Percentiles rank a stretch among this genome's conserved stretches.
These are phyloP conservation scores for Macaria notata DNA, from an alignment of 2,888 invertebrate species.

Conservation along the genomic window DNA sequence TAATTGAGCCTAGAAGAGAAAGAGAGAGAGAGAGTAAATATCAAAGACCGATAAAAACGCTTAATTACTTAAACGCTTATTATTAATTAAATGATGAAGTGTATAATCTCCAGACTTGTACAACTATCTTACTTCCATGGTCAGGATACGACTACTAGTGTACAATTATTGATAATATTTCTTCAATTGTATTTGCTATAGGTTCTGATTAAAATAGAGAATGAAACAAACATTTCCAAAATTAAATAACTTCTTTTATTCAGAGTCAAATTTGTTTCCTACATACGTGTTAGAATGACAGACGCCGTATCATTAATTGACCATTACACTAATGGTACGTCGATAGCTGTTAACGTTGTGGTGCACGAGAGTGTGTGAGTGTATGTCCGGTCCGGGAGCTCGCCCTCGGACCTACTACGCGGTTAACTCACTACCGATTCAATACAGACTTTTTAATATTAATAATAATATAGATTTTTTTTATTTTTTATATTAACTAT, in stretches of 20 bases:
- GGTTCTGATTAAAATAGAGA: slow-evolving; percentile 29
- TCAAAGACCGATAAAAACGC: too few species aligned
- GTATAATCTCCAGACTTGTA: too few species aligned
- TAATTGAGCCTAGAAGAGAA: too few species aligned
- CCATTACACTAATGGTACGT: slow-evolving; percentile 74
- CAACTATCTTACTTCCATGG: too few species aligned
- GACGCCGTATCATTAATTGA: slow-evolving; percentile 77
- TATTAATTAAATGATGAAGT: too few species aligned
- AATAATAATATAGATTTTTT: slow-evolving; percentile 68
- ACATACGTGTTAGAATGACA: slow-evolving; percentile 80
- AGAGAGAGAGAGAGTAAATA: too few species aligned
- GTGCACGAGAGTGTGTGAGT: slow-evolving; percentile 66
- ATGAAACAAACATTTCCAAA: slow-evolving; percentile 77
- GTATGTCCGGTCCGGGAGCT: slow-evolving; percentile 20
- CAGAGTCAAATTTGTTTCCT: slow-evolving; percentile 82
- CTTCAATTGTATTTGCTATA: too few species aligned
- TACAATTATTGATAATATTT: too few species aligned
- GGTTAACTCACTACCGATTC: slow-evolving; percentile 57
- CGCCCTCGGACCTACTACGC: slow-evolving; percentile 36
- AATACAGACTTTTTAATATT: slow-evolving; percentile 59
- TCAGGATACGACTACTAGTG: too few species aligned
- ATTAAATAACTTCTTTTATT: slow-evolving; percentile 83
- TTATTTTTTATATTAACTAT: slow-evolving; percentile 67
- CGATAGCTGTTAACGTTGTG: slow-evolving; percentile 56
- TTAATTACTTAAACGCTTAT: too few species aligned